These are phyloP conservation scores for Rana temporaria DNA, from an alignment of 2,113 vertebrate genomes.

Conservation along the genomic window DNA sequence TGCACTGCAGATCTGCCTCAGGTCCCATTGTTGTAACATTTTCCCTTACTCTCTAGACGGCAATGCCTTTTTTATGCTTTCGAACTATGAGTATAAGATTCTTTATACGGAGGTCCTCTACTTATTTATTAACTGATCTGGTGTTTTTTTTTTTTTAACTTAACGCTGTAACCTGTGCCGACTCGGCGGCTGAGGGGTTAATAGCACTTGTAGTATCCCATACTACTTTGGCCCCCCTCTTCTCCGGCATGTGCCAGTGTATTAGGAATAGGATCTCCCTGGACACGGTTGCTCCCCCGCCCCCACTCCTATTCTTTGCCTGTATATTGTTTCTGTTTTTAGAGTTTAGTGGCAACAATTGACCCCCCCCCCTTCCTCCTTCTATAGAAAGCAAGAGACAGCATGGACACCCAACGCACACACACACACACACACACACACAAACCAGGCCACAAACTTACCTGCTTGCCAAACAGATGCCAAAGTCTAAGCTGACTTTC, in stretches of 20 bases:
- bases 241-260: slow-evolving; percentile 55
- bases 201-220: slow-evolving; percentile 56
- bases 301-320: slow-evolving; percentile 30
- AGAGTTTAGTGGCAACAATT: slow-evolving; percentile 50
- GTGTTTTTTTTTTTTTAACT: no score
- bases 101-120: no score
- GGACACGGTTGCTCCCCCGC: slow-evolving; percentile 65
- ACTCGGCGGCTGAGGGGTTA: slow-evolving; percentile 54
- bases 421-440: slow-evolving; percentile 76
- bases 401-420: slow-evolving; percentile 70
- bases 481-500: slow-evolving; percentile 91
- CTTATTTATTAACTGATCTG: no score
- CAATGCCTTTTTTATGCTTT: no score
- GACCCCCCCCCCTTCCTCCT: slow-evolving; percentile 62
- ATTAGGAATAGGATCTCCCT: slow-evolving; percentile 64
- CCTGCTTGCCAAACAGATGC: slow-evolving; percentile 91
- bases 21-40: background rate
- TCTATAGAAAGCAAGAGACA: slow-evolving; percentile 64
- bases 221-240: slow-evolving; percentile 53
- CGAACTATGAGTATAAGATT: no score
- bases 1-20: slow-evolving; percentile 36
- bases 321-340: background rate
- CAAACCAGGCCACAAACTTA: slow-evolving; percentile 91
- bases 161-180: background rate
- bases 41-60: background rate